Base-by-base conservation (phyloP, 2,888 invertebrate species). In the Sminthurinus aureus region DNA sequence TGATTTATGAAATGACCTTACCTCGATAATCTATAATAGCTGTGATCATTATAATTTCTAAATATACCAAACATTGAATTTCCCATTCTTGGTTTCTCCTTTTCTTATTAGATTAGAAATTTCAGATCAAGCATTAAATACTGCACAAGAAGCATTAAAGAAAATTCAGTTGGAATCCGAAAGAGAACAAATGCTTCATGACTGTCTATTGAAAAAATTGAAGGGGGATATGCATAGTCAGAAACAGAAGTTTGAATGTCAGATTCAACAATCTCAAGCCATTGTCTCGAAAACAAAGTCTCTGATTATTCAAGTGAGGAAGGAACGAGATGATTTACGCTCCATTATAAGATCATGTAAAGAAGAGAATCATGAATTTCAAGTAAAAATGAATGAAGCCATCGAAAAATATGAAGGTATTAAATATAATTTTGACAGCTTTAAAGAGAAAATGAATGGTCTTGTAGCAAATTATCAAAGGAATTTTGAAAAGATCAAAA, bases 191-290 rank as follows among this genome's bases (percentile, higher is more conserved):
- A 18, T 77, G 6, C 78, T 78, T 13, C 38, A 83, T 51, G 69
- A 71, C 26, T 78, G 79, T 69, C 18, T 82, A 20, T 52, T 58
- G 38, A 66, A 84, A 26, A 74, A 78, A 67, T 24, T 58, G 15
- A 66, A 82, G 50, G 50, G 20, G 9, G 78, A 77, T 9, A 58
- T 81, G 76, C 22, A 12, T 18, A 71, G 24, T 15, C 79, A 83
- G 67, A 51, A 24, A 74, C 24, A 58, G 52, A 15, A 75, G 50
- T 78, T 76, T 26, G 69, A 80, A 71, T 6, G 15, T 9, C 79
- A 79, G n/a, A 26, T 81, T 22, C 0, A 71, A 71, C 38, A 74
- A 0, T 67, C 50, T 38, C 82, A 82, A 24, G 20, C 15, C 0
- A 64, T 75, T 38, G 22, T 75, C 6, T 74, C 75, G 0, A 64